Percentiles rank a stretch among this genome's conserved stretches.
Conservation (phyloP, 2,113 vertebrate genomes). For the Amphilophus citrinellus region DNA sequence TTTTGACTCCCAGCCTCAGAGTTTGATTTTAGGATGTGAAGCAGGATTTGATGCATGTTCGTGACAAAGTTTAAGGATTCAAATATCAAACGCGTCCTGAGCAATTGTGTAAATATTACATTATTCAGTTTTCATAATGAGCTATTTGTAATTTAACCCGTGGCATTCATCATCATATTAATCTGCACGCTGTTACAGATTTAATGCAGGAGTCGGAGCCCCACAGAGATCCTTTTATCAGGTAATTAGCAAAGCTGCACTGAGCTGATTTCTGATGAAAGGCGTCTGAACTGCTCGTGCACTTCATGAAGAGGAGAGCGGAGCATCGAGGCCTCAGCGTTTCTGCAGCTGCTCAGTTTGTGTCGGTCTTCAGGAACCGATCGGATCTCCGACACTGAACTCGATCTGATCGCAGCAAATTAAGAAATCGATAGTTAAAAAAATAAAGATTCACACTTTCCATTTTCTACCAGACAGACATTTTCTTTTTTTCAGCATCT, state of each 20-base stretch:
- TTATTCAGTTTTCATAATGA: not conserved
- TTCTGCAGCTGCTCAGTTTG: too few species aligned
- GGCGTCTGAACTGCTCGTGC: slow-evolving; percentile 7
- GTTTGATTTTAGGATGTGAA: not conserved
- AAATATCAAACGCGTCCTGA: too few species aligned
- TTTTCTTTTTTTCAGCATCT: not conserved
- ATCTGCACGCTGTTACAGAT: not conserved
- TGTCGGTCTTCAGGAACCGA: too few species aligned
- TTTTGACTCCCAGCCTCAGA: not conserved
- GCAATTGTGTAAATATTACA: not conserved
- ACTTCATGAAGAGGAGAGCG: not conserved
- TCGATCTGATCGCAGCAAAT: too few species aligned
- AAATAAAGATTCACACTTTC: not conserved
- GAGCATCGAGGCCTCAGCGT: too few species aligned
- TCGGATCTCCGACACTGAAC: too few species aligned
- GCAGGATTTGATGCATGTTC: not conserved
- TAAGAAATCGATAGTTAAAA: not conserved
- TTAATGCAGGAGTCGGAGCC: not conserved
- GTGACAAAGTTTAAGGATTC: too few species aligned
- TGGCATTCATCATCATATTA: not conserved
- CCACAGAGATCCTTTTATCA: slow-evolving; percentile 21
- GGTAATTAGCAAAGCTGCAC: slow-evolving; percentile 32
- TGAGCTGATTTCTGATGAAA: slow-evolving; percentile 22
- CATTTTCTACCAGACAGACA: not conserved
- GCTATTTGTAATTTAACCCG: not conserved